Evolutionary conservation across 2,113 vertebrate species (phyloP), one percentile per base, ranked within the genome.

Genomic region (Ammospiza nelsoni): DNA sequence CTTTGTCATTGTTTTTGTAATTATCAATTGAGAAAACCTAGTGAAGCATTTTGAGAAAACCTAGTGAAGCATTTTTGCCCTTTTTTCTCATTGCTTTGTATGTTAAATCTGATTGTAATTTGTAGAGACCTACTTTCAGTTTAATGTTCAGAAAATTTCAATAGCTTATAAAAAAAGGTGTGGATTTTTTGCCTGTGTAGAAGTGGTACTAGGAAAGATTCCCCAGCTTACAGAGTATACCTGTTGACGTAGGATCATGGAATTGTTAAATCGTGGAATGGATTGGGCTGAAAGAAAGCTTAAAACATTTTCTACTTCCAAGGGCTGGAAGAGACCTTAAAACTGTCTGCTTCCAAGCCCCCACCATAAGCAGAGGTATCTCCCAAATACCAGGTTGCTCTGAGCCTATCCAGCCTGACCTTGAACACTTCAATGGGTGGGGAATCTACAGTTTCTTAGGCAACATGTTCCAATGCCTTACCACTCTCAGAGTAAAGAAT

Each of bases 281-380:
- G 15, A n/a, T 46, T 89, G 52, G 17, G 11, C 31, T 66, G 22
- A 23, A 66, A n/a, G 23, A 63, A 8, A 57, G 41, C 18, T 57
- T 57, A 28, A 55, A 74, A 74, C n/a, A 33, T 46, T 3, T 0
- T 31, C 10, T 62, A 1, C 6, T 72, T 54, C 31, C 10, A 52
- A 44, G 28, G 15, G 19, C 44, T 69, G 15, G 31, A 77, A 61
- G 33, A 67, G 5, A 33, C 54, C 37, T 44, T 59, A 37, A 59
- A 77, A 86, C 18, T 4, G 2, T 35, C 16, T 67, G 2, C 20
- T 67, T 58, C 31, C 18, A 69, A 39, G 46, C 12, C 15, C 12
- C 12, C 13, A 15, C 24, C 49, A 35, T 0, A 0, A 49, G 33
- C 4, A n/a, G 68, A 37, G 44, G 9, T 15, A 13, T 44, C 12